Base-by-base conservation (phyloP, 2,888 invertebrate species). In the Platerodrilus igneus region DNA sequence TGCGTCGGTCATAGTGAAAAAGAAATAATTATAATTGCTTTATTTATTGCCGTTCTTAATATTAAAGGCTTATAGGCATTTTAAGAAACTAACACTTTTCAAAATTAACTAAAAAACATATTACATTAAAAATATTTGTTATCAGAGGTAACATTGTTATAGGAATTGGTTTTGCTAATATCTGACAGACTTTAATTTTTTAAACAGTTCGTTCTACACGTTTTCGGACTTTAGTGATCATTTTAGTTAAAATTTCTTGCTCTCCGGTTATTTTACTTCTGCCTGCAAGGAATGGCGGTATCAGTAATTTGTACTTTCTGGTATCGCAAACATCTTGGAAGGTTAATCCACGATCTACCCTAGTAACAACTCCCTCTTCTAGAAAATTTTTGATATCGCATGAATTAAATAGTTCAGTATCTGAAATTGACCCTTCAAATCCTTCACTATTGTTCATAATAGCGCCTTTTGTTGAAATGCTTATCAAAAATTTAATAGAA, bases 91-190 rank as follows among this genome's bases (percentile, higher is more conserved):
- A n/a, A n/a, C n/a, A n/a, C n/a, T 14, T 11, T 28, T 28, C 25
- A 26, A 35, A 35, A 9, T 35, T 35, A 26, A 34, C 34, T 26
- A 34, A n/a, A 34, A 34, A 34, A 10, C 25, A 18, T 23, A 21
- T 22, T 21, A 34, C 11, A 26, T 15, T 25, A 19, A 36, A 26
- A 11, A 36, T 27, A 6, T 27, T 23, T n/a, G 15, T 14, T 6
- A 34, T 17, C 25, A 34, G 2, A 16, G 34, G 34, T n/a, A 34
- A 25, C 26, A 34, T 25, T 10, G 25, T 9, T 13, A 34, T 15
- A 16, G 3, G 2, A 3, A 34, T 26, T 17, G 34, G 16, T 9
- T 13, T 9, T 2, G 3, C 3, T 15, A 34, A 25, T 10, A 34
- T 23, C 8, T 34, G 22, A 13, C 18, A 34, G 8, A 14, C 17